A percentile compares a stretch with the other conserved stretches of the same genome.
These are phyloP conservation scores for Chinchilla lanigera DNA, from an alignment of 2,113 vertebrate genomes.

Conservation along the genomic window DNA sequence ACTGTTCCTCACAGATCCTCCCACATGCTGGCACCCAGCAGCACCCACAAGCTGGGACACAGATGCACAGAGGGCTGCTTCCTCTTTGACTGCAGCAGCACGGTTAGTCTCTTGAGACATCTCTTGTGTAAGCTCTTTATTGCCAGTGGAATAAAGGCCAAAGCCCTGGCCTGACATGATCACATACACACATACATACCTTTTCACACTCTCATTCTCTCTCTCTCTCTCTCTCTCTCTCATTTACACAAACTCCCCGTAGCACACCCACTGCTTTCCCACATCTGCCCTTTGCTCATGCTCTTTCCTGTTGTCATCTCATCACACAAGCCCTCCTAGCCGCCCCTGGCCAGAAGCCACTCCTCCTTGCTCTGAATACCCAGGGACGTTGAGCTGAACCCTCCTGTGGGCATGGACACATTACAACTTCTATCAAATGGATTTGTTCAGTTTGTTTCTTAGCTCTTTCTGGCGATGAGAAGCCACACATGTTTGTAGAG, in stretches of 20 bases:
- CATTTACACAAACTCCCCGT: constrained; percentile 65
- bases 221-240: background rate
- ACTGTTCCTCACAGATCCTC: constrained; percentile 11
- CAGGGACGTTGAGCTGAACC: background rate
- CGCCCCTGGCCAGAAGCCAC: background rate
- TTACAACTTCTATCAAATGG: constrained; percentile 15
- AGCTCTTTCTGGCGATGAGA: constrained; percentile 41
- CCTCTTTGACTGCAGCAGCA: constrained; percentile 57
- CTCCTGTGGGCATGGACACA: background rate
- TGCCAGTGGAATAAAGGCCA: constrained; percentile 74
- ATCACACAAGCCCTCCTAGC: background rate
- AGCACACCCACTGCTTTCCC: constrained; percentile 78
- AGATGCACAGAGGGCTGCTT: constrained; percentile 62
- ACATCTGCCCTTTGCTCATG: constrained; percentile 53
- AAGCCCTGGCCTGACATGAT: constrained; percentile 63
- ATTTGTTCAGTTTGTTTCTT: constrained; percentile 49
- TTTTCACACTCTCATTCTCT: background rate
- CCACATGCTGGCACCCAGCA: constrained; percentile 67
- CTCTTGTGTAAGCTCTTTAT: constrained; percentile 76
- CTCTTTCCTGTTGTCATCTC: constrained; percentile 47
- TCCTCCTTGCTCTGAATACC: background rate
- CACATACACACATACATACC: constrained; percentile 59
- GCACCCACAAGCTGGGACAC: constrained; percentile 66
- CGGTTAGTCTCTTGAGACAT: constrained; percentile 67
- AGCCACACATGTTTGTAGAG: background rate